Evolutionary conservation across 2,888 invertebrate genomes (phyloP).

Genomic region (Leptopilina myrica): DNA sequence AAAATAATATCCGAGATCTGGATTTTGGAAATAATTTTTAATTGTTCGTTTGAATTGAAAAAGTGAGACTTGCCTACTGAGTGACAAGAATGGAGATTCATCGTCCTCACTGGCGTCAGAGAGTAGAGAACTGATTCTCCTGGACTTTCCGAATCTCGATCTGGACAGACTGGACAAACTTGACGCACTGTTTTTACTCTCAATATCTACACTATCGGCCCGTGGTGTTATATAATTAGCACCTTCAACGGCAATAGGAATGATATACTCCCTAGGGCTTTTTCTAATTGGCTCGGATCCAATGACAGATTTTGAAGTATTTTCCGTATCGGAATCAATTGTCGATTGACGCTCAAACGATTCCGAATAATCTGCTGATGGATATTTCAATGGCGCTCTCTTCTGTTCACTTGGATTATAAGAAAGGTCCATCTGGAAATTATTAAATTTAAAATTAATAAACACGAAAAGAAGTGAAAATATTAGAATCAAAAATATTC

Average conservation of each 20-base stretch:
- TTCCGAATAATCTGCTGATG: constrained; percentile 77
- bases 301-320: constrained; percentile 76
- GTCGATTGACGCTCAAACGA: constrained; percentile 80
- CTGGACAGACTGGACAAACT: constrained; percentile 75
- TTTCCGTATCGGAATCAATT: constrained; percentile 84
- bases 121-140: constrained; percentile 83
- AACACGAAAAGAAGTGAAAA: too few species aligned
- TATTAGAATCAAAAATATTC: too few species aligned
- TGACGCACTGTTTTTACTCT: constrained; percentile 79
- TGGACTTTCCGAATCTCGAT: constrained; percentile 78
- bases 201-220: constrained; percentile 87
- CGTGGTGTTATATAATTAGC: constrained; percentile 90
- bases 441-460: too few species aligned
- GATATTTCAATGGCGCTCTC: constrained; percentile 77
- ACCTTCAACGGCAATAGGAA: constrained; percentile 95
- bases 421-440: neutral
- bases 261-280: constrained; percentile 93
- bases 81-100: constrained; percentile 80
- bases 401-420: constrained; percentile 55
- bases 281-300: constrained; percentile 88
- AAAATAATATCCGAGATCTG: too few species aligned
- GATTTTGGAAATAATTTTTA: too few species aligned
- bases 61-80: constrained; percentile 75
- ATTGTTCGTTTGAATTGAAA: too few species aligned
- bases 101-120: constrained; percentile 78